Evolutionary conservation across 2,113 vertebrate genomes (phyloP).

Genomic region (Australoheros scitulus): DNA sequence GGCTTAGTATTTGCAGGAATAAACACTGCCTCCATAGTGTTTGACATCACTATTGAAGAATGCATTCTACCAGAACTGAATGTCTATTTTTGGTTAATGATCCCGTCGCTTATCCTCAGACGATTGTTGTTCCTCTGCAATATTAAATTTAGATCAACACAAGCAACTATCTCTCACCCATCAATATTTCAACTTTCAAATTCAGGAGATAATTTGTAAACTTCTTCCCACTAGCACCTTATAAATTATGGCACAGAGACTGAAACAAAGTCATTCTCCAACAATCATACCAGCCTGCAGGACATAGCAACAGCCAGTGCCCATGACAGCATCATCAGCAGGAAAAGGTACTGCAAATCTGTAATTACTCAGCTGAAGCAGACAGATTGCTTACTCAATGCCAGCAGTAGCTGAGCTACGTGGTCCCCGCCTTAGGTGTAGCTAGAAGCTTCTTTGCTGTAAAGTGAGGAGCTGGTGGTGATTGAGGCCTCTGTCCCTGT

Average conservation of each 20-base stretch:
- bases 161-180: constrained; percentile 22
- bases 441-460: constrained; percentile 42
- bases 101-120: constrained; percentile 42
- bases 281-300: constrained; percentile 58
- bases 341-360: constrained; percentile 63
- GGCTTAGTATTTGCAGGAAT: constrained; percentile 35
- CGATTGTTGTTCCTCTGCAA: constrained; percentile 21
- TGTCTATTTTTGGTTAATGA: constrained; percentile 54
- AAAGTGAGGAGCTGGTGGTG: constrained; percentile 15
- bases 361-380: constrained; percentile 68
- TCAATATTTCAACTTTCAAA: constrained; percentile 46
- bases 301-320: constrained; percentile 42
- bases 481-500: constrained; percentile 7
- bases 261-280: constrained; percentile 60
- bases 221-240: constrained; percentile 32
- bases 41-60: constrained; percentile 53
- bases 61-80: constrained; percentile 16
- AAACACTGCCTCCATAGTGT: constrained; percentile 28
- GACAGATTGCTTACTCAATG: constrained; percentile 66
- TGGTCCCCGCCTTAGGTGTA: constrained; percentile 21
- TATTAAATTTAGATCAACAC: constrained; percentile 36
- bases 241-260: constrained; percentile 44
- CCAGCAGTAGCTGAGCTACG: constrained; percentile 34
- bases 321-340: constrained; percentile 70
- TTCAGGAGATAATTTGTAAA: constrained; percentile 40